phyloP scores from a whole-genome alignment of 2,797 vertebrate genomes.

The Siniperca undulata region DNA sequence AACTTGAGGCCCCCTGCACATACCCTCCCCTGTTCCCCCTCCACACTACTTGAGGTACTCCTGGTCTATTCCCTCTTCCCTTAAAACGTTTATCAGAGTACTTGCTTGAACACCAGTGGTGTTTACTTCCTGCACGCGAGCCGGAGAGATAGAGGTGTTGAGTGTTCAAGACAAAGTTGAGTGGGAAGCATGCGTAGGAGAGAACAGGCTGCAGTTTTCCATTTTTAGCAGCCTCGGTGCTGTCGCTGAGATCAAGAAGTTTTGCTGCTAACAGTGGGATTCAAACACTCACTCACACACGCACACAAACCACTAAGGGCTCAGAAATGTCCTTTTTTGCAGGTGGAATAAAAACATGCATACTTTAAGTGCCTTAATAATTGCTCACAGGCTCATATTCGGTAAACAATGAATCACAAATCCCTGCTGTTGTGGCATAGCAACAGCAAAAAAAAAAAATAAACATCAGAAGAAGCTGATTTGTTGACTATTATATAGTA shows the following conservation, averaged over 20 bases:
- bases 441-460: conserved; percentile 43
- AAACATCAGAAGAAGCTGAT: conserved; percentile 23
- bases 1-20: conserved; percentile 19
- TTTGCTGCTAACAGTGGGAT: conserved; percentile 57
- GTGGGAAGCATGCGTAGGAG: conserved; percentile 81
- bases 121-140: conserved; percentile 75
- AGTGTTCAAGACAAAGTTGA: conserved; percentile 78
- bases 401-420: conserved; percentile 65
- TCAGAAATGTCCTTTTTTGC: conserved; percentile 64
- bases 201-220: conserved; percentile 76
- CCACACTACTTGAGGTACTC: conserved; percentile 28
- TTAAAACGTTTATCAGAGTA: conserved; percentile 48
- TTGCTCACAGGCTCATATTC: conserved; percentile 63
- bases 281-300: conserved; percentile 21
- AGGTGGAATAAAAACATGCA: conserved; percentile 66
- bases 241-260: conserved; percentile 70
- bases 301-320: conserved; percentile 18
- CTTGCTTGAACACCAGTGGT: conserved; percentile 39
- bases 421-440: conserved; percentile 56
- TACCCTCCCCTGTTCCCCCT: not conserved
- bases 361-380: conserved; percentile 60
- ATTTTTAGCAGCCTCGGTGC: conserved; percentile 76
- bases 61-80: conserved; percentile 24
- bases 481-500: conserved; percentile 32
- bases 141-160: conserved; percentile 66